A percentile compares a stretch with the other conserved stretches of the same genome.
These are phyloP conservation scores for Drosophila conformis DNA, from an alignment of 2,888 invertebrate species.

Conservation along the genomic window DNA sequence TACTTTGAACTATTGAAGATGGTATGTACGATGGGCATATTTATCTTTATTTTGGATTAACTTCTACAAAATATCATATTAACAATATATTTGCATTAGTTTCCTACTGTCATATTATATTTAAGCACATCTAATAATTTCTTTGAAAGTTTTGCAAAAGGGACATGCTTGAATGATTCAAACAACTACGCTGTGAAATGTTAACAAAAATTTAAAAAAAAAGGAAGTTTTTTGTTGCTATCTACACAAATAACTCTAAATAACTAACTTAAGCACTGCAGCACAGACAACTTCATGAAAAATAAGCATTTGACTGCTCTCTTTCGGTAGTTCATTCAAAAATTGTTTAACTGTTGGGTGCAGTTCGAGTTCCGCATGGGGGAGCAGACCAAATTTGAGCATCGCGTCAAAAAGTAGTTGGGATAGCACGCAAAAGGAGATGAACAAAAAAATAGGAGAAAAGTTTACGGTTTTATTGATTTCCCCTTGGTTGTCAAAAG, in stretches of 20 bases:
- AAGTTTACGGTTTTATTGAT: slow-evolving; percentile 47
- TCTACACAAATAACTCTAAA: neutral
- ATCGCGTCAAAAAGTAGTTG: slow-evolving; percentile 35
- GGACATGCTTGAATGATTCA: neutral
- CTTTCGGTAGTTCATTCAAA: slow-evolving; percentile 14
- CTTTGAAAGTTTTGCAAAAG: neutral
- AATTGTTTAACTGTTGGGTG: slow-evolving; percentile 18
- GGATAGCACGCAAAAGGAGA: slow-evolving; percentile 18
- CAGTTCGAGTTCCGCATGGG: slow-evolving; percentile 22
- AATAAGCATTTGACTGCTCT: neutral
- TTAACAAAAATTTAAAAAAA: neutral
- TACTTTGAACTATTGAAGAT: neutral
- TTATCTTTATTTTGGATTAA: neutral
- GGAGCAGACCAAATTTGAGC: slow-evolving; percentile 16
- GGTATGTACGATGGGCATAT: neutral
- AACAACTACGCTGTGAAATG: neutral
- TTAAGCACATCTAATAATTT: neutral
- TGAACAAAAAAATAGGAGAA: neutral
- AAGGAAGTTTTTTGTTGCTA: neutral
- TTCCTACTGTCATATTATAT: neutral
- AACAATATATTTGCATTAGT: neutral
- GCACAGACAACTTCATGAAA: neutral
- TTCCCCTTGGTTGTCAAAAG: slow-evolving; percentile 13
- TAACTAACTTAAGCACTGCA: neutral
- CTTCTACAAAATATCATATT: neutral